Percentiles rank a stretch among this genome's conserved stretches.
These are phyloP conservation scores for Proales similis DNA, from an alignment of 1,140 invertebrate species.

Conservation along the genomic window DNA sequence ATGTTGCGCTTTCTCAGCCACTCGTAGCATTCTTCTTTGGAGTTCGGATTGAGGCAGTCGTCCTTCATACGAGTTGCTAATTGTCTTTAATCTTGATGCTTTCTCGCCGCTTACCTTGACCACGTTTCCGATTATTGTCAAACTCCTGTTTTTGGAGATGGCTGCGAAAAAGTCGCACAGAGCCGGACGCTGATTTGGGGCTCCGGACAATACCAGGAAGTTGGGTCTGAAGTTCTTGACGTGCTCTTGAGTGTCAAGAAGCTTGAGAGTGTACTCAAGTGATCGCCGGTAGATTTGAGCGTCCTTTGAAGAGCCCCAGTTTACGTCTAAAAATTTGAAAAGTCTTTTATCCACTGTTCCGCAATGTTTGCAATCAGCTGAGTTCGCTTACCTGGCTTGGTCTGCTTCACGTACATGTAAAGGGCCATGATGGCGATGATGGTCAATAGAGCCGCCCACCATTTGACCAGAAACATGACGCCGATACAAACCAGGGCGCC, in stretches of 20 bases:
- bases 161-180: constrained; percentile 83
- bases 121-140: constrained; percentile 85
- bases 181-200: constrained; percentile 70
- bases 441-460: constrained; percentile 92
- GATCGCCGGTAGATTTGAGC: constrained; percentile 90
- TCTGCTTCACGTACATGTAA: constrained; percentile 98
- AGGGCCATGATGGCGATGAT: constrained; percentile 92
- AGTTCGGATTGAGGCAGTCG: constrained; percentile 38
- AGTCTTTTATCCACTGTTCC: constrained; percentile 4
- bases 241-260: constrained; percentile 81
- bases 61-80: constrained; percentile 42
- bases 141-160: constrained; percentile 81
- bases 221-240: constrained; percentile 90
- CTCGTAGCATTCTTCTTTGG: constrained; percentile 60
- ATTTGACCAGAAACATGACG: constrained; percentile 99
- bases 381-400: constrained; percentile 69
- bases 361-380: no score
- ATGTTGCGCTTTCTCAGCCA: constrained; percentile 71
- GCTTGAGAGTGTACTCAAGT: constrained; percentile 71
- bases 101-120: constrained; percentile 55
- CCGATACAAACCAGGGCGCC: constrained; percentile 86
- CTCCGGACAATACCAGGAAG: constrained; percentile 77
- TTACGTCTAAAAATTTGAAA: constrained; percentile 64
- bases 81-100: constrained; percentile 42
- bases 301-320: constrained; percentile 94